A percentile compares a stretch with the other conserved stretches of the same genome.
phyloP scores from a whole-genome alignment of 2,113 vertebrate species.

The Oreochromis niloticus region DNA sequence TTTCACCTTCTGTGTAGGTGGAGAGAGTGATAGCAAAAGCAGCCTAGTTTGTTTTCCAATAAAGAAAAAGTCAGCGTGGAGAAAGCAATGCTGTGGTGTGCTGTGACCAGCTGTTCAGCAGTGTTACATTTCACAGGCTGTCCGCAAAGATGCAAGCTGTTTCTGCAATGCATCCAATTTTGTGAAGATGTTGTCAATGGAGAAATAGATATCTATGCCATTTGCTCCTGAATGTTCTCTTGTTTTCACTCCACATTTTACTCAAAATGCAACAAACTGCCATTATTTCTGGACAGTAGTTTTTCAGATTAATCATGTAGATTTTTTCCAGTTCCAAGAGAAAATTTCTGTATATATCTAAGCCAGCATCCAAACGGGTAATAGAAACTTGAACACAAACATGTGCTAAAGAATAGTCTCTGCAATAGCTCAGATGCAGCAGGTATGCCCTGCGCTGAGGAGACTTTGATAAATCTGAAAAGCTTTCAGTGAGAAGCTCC shows the following conservation, averaged over 20 bases:
- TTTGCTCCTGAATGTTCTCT: neutral
- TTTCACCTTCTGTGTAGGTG: constrained; percentile 8
- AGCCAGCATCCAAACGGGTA: neutral
- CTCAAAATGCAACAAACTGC: neutral
- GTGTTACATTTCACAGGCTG: constrained; percentile 57
- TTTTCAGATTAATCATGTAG: neutral
- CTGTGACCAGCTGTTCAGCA: constrained; percentile 39
- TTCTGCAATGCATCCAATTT: constrained; percentile 3
- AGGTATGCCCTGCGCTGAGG: neutral
- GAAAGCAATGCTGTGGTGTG: constrained; percentile 14
- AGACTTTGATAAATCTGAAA: constrained; percentile 51
- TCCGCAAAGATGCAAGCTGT: constrained; percentile 19
- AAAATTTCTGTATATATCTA: neutral
- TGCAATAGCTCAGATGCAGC: neutral
- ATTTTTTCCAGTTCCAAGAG: neutral
- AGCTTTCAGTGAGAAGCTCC: constrained; percentile 39
- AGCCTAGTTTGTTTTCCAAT: neutral
- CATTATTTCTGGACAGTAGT: neutral
- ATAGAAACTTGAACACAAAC: neutral
- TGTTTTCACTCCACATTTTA: neutral
- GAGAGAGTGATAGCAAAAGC: neutral
- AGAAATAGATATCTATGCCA: neutral
- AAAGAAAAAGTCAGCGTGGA: neutral
- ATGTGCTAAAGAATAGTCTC: neutral
- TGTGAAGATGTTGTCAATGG: neutral